Conservation (phyloP, 2,888 invertebrate species). For the Ctenicera cuprea region DNA sequence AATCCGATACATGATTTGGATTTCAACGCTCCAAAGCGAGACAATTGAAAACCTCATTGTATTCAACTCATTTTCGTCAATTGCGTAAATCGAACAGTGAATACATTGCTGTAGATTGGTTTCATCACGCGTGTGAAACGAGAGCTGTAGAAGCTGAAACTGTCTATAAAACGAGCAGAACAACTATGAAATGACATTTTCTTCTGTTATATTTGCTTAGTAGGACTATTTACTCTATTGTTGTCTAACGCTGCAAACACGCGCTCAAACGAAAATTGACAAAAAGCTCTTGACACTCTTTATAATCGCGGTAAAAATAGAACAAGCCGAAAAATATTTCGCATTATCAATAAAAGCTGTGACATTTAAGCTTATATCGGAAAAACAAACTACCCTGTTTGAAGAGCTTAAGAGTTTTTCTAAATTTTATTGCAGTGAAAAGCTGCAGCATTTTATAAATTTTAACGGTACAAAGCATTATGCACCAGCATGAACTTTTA, state of each 20-base stretch:
- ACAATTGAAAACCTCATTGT: conserved; percentile 13
- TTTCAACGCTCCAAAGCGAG: neutral
- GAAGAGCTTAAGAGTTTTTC: neutral
- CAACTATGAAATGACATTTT: conserved; percentile 8
- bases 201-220: conserved; percentile 6
- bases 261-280: neutral
- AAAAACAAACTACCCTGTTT: neutral
- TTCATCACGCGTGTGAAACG: conserved; percentile 2
- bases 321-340: neutral
- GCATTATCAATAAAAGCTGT: neutral
- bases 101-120: conserved; percentile 15
- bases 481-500: conserved; percentile 16
- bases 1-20: conserved; percentile 11
- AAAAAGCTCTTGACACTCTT: neutral
- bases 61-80: conserved; percentile 11
- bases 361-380: neutral
- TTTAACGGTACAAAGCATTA: conserved; percentile 6
- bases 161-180: conserved; percentile 11
- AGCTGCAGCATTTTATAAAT: conserved; percentile 5
- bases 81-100: conserved; percentile 16
- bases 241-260: neutral
- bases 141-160: neutral
- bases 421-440: conserved; percentile 8
- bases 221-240: neutral
- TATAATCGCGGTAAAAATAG: neutral